Percentiles rank a stretch among this genome's conserved stretches.
phyloP scores from a whole-genome alignment of 1,140 invertebrate species.

The Neodiprion lecontei region DNA sequence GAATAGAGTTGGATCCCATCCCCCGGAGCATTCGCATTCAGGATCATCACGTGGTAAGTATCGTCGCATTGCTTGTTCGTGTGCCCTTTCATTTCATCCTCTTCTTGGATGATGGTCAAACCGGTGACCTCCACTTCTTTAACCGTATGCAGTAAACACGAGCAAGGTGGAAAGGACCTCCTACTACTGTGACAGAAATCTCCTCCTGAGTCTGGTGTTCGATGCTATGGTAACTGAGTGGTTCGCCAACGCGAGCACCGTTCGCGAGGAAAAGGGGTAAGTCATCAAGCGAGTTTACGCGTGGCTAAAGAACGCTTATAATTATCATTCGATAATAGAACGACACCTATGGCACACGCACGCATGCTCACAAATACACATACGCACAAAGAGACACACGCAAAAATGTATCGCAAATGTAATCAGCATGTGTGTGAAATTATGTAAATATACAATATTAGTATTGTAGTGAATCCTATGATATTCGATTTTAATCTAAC shows the following conservation, averaged over 20 bases:
- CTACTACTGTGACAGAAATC: constrained; percentile 79
- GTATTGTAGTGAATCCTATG: no score
- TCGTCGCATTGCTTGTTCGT: constrained; percentile 20
- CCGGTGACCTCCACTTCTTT: constrained; percentile 38
- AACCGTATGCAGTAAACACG: constrained; percentile 55
- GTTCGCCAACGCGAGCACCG: constrained; percentile 77
- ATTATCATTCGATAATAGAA: no score
- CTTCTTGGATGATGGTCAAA: constrained; percentile 43
- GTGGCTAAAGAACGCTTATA: no score
- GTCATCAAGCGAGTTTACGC: no score
- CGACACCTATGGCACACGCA: no score
- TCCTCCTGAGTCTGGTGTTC: constrained; percentile 84
- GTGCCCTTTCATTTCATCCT: constrained; percentile 12
- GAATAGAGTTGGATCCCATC: constrained; percentile 58
- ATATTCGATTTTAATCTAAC: no score
- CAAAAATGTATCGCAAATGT: no score
- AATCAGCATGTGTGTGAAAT: no score
- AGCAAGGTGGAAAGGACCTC: constrained; percentile 67
- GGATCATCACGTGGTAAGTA: constrained; percentile 31
- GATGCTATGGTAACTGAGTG: constrained; percentile 87
- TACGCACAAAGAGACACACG: no score
- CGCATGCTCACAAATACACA: no score
- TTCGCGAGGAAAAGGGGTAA: constrained; percentile 76
- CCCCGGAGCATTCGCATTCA: constrained; percentile 61
- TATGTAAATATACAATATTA: no score